Evolutionary conservation across 35 echinoderm and acorn worm species (phyloP).

Genomic region (Diadema setosum): DNA sequence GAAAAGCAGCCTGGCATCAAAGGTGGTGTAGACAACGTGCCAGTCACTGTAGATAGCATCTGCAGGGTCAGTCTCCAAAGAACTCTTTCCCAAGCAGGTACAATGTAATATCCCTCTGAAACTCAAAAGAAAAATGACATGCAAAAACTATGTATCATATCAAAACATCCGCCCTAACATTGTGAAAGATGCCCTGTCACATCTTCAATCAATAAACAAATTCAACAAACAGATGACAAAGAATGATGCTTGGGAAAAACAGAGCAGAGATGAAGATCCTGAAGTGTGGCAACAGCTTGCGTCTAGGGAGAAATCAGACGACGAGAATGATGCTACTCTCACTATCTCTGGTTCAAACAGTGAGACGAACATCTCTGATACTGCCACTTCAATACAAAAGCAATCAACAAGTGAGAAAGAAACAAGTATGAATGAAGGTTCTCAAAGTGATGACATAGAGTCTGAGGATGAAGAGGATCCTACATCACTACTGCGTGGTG

Average conservation of each 20-base stretch:
- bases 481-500: not conserved
- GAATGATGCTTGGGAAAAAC: not conserved
- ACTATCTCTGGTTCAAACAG: no score
- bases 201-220: not conserved
- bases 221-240: not conserved
- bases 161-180: not conserved
- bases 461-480: not conserved
- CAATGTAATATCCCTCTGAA: slow-evolving; percentile 46
- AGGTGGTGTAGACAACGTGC: slow-evolving; percentile 28
- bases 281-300: not conserved
- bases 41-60: not conserved
- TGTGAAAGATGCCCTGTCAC: not conserved
- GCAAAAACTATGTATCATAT: slow-evolving; percentile 26
- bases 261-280: not conserved
- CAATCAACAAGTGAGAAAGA: no score
- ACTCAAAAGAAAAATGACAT: slow-evolving; percentile 30
- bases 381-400: no score
- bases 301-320: no score
- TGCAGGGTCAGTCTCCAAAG: not conserved
- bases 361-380: no score
- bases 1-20: slow-evolving; percentile 11
- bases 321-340: no score
- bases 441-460: not conserved
- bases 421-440: no score
- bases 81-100: not conserved